Evolutionary conservation across 1,140 invertebrate genomes (phyloP).

Genomic region (Nylanderia fulva): DNA sequence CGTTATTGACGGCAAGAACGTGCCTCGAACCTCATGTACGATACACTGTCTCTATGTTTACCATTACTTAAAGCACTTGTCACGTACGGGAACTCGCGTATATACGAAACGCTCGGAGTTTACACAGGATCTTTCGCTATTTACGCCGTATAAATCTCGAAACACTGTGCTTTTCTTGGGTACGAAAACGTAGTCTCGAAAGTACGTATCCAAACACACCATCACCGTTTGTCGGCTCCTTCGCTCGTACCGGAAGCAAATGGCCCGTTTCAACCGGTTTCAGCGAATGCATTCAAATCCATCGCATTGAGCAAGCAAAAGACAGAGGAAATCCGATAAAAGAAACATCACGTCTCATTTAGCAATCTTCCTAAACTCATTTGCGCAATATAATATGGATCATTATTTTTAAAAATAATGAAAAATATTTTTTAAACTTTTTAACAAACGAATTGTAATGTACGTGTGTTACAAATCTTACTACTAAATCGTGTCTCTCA

Average conservation of each 20-base stretch:
- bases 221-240: conserved; percentile 26
- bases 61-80: conserved; percentile 69
- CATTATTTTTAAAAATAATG: neutral
- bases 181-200: conserved; percentile 37
- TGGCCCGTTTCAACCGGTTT: neutral
- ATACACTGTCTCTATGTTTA: conserved; percentile 62
- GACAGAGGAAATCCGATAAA: neutral
- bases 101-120: conserved; percentile 60
- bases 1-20: conserved; percentile 40
- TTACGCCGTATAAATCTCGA: conserved; percentile 60
- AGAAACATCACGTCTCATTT: neutral
- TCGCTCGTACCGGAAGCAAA: conserved; percentile 7
- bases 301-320: neutral
- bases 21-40: conserved; percentile 20
- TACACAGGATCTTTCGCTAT: conserved; percentile 59
- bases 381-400: neutral
- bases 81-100: conserved; percentile 64
- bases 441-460: neutral
- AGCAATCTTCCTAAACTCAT: neutral
- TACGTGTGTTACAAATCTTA: neutral
- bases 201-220: conserved; percentile 50
- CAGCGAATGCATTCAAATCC: neutral
- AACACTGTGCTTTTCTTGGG: conserved; percentile 21
- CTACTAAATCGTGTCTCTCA: neutral
- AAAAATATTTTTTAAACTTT: neutral